phyloP scores from a whole-genome alignment of 2,113 vertebrate species.

The Kryptolebias marmoratus region DNA sequence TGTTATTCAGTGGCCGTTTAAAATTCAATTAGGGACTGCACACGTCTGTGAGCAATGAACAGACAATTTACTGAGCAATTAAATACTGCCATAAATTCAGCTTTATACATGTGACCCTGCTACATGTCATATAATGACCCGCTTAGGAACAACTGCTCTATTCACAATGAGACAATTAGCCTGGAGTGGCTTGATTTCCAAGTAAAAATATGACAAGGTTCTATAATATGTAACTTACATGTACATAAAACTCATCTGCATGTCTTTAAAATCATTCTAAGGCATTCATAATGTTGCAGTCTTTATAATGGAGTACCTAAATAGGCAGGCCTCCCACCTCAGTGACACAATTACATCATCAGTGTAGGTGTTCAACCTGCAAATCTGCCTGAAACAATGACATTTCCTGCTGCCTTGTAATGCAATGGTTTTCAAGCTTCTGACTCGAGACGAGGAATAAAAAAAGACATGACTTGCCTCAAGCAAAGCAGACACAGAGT shows the following conservation, averaged over 20 bases:
- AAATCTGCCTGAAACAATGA: slow-evolving; percentile 49
- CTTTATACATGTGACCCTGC: slow-evolving; percentile 38
- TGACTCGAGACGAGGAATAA: slow-evolving; percentile 12
- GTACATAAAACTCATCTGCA: slow-evolving; percentile 1
- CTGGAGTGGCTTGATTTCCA: slow-evolving; percentile 27
- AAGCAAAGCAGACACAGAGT: slow-evolving; percentile 9
- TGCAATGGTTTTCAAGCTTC: slow-evolving; percentile 37
- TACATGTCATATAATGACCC: slow-evolving; percentile 33
- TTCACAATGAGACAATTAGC: slow-evolving; percentile 40
- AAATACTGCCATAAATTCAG: slow-evolving; percentile 58
- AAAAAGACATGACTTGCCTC: slow-evolving; percentile 36
- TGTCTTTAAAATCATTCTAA: slow-evolving; percentile 19
- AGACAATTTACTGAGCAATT: slow-evolving; percentile 65
- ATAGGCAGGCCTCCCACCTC: slow-evolving; percentile 52
- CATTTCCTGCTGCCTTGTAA: slow-evolving; percentile 27
- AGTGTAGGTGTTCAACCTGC: slow-evolving; percentile 59
- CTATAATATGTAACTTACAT: slow-evolving; percentile 9
- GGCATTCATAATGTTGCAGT: slow-evolving; percentile 32
- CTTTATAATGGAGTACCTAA: slow-evolving; percentile 40
- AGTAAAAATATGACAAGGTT: slow-evolving; percentile 15
- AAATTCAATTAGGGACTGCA: slow-evolving; percentile 68
- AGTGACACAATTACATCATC: slow-evolving; percentile 60
- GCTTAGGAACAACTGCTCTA: slow-evolving; percentile 22
- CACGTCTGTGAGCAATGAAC: slow-evolving; percentile 64
- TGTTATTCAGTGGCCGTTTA: slow-evolving; percentile 59